phyloP scores from a whole-genome alignment of 1,140 invertebrate genomes.

The Hylaeus volcanicus region DNA sequence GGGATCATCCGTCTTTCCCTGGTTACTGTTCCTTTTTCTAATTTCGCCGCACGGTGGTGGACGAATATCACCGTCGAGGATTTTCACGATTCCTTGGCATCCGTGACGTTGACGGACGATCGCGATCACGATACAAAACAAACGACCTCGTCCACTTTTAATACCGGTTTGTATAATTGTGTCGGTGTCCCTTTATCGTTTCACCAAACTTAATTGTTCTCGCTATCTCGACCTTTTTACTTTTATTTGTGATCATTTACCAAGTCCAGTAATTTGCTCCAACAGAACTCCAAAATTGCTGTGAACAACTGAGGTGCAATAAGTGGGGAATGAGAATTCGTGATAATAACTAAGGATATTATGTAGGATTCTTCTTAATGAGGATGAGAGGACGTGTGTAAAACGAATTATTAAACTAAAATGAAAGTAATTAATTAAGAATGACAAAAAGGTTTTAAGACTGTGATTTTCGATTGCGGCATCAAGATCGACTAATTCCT shows the following conservation, averaged over 20 bases:
- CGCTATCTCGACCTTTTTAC: not conserved
- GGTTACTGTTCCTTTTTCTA: slow-evolving; percentile 24
- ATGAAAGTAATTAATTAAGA: too few relatives aligned
- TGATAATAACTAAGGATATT: too few relatives aligned
- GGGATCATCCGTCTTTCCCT: slow-evolving; percentile 46
- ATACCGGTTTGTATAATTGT: not conserved
- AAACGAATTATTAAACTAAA: too few relatives aligned
- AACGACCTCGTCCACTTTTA: not conserved
- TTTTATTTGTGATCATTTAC: not conserved
- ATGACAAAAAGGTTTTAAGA: too few relatives aligned
- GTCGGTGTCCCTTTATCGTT: not conserved
- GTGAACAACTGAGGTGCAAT: too few relatives aligned
- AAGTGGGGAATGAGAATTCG: too few relatives aligned
- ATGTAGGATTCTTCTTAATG: too few relatives aligned
- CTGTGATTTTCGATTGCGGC: too few relatives aligned
- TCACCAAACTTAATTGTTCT: not conserved
- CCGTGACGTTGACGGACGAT: slow-evolving; percentile 55
- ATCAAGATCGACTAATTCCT: too few relatives aligned
- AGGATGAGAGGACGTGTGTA: too few relatives aligned
- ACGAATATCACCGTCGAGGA: slow-evolving; percentile 58
- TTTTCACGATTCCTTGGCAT: slow-evolving; percentile 52
- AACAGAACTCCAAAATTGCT: too few relatives aligned
- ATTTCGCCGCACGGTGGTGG: slow-evolving; percentile 40
- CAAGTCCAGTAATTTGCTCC: too few relatives aligned
- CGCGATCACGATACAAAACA: slow-evolving; percentile 40